Percentiles rank a stretch among this genome's conserved stretches.
Evolutionary conservation across 92 coral and sea anemone species (phyloP).

Genomic region (Isaurus tuberculatus): DNA sequence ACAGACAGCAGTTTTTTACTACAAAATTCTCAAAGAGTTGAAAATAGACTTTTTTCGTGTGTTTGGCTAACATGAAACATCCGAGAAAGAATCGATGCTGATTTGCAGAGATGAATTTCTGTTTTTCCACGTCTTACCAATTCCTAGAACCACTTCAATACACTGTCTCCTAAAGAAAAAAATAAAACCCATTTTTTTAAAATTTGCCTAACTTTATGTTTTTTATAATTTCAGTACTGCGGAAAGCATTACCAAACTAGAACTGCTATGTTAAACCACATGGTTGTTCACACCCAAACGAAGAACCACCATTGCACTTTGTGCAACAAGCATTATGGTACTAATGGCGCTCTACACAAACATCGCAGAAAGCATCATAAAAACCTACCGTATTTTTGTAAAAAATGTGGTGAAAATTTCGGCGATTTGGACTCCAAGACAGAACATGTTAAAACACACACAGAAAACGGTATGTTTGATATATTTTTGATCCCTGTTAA

Average conservation of each 20-base stretch:
- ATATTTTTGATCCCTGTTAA: too few relatives aligned
- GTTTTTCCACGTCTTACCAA: too few relatives aligned
- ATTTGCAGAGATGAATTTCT: too few relatives aligned
- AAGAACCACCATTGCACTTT: conserved; percentile 38
- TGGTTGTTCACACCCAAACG: conserved; percentile 40
- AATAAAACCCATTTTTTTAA: not conserved
- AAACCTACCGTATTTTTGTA: conserved; percentile 26
- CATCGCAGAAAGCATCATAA: conserved; percentile 26
- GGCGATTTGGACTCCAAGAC: conserved; percentile 16
- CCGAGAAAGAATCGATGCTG: too few relatives aligned
- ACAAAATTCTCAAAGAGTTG: too few relatives aligned
- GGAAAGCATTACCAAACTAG: conserved; percentile 1
- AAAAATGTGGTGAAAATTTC: conserved; percentile 31
- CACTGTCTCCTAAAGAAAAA: too few relatives aligned
- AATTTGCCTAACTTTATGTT: too few relatives aligned
- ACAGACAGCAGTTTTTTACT: too few relatives aligned
- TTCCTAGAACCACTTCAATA: too few relatives aligned
- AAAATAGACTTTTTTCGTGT: too few relatives aligned
- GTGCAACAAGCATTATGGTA: conserved; percentile 36
- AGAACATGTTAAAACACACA: conserved; percentile 8
- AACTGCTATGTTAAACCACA: conserved; percentile 3
- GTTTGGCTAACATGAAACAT: too few relatives aligned
- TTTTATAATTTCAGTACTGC: conserved; percentile 4
- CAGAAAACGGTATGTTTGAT: not conserved
- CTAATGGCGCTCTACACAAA: conserved; percentile 28